Evolutionary conservation across 2,888 invertebrate genomes (phyloP).

Genomic region (Liposcelis brunnea): DNA sequence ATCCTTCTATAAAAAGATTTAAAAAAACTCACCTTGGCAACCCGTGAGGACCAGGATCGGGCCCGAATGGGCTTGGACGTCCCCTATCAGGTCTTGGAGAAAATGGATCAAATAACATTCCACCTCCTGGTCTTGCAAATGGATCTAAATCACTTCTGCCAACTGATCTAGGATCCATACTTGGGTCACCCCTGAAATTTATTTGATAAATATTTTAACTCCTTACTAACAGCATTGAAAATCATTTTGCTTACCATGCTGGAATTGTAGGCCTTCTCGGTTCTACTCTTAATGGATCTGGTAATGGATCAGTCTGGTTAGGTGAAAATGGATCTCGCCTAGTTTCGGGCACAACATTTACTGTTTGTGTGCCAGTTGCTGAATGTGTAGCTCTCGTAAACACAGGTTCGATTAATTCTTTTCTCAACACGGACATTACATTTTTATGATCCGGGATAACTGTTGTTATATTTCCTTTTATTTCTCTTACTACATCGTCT

Average conservation of each 20-base stretch:
- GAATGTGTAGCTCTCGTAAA: slow-evolving; percentile 26
- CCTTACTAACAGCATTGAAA: not conserved
- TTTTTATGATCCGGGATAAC: slow-evolving; percentile 46
- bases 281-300: too few species aligned
- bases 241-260: not conserved
- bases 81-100: slow-evolving; percentile 28
- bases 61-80: too few species aligned
- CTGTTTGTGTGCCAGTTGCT: slow-evolving; percentile 29
- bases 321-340: slow-evolving; percentile 12
- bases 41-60: slow-evolving; percentile 31
- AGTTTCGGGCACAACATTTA: slow-evolving; percentile 20
- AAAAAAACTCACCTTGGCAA: slow-evolving; percentile 40
- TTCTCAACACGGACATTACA: slow-evolving; percentile 40
- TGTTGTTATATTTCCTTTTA: slow-evolving; percentile 39
- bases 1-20: too few species aligned
- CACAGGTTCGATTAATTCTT: slow-evolving; percentile 50
- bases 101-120: slow-evolving; percentile 58
- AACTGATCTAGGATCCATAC: slow-evolving; percentile 56
- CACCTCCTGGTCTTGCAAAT: slow-evolving; percentile 42
- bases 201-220: slow-evolving; percentile 17
- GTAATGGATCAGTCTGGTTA: slow-evolving; percentile 11
- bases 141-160: slow-evolving; percentile 25
- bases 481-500: slow-evolving; percentile 34
- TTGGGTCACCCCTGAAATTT: slow-evolving; percentile 46
- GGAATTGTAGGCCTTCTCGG: slow-evolving; percentile 1